phyloP scores from a whole-genome alignment of 2,113 vertebrate species.

The Microcebus tavaratra region DNA sequence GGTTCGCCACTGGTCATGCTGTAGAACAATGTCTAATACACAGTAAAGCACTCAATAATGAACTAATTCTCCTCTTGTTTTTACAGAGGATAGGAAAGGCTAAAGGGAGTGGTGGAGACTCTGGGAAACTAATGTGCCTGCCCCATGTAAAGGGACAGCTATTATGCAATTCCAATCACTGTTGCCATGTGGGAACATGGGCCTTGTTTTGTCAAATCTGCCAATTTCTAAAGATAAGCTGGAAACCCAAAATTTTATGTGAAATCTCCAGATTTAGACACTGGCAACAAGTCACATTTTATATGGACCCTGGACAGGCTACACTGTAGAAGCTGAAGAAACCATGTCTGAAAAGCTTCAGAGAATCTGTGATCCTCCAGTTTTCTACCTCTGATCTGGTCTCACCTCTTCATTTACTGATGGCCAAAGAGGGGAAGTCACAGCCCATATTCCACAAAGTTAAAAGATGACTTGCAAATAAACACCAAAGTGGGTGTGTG shows the following conservation, averaged over 20 bases:
- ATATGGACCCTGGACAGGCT: background rate
- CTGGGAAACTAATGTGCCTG: background rate
- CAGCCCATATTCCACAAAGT: background rate
- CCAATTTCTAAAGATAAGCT: background rate
- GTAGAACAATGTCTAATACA: background rate
- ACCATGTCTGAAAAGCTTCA: background rate
- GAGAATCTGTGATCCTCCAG: background rate
- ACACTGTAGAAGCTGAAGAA: background rate
- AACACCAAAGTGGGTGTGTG: background rate
- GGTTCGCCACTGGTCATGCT: background rate
- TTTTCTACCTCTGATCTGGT: background rate
- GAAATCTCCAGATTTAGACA: background rate
- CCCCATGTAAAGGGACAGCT: background rate
- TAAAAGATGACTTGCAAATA: conserved; percentile 31
- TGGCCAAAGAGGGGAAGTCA: background rate
- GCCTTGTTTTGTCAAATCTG: background rate
- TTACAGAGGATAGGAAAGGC: conserved; percentile 2
- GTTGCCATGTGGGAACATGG: background rate
- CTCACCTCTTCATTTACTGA: background rate
- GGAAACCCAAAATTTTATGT: background rate
- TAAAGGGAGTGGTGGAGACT: background rate
- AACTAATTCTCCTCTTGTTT: background rate
- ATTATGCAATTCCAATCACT: background rate
- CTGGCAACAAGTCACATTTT: conserved; percentile 22
- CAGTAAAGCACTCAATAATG: background rate